phyloP scores from a whole-genome alignment of 2,797 vertebrate species.

The Sebastes minor region DNA sequence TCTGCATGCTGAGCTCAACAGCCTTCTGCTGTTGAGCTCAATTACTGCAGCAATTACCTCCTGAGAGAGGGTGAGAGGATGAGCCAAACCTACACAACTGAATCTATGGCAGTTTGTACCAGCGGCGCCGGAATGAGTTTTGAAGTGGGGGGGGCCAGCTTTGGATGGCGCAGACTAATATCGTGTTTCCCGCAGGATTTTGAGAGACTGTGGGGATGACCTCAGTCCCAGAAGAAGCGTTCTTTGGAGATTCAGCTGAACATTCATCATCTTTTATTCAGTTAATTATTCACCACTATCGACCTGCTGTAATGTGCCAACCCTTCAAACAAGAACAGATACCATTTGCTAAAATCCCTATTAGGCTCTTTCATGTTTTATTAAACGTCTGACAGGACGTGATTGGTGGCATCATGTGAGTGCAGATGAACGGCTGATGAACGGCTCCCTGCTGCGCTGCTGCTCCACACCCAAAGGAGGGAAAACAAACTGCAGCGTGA shows the following conservation, averaged over 20 bases:
- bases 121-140: too few species aligned
- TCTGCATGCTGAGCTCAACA: background rate
- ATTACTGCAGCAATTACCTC: too few species aligned
- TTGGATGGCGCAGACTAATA: too few species aligned
- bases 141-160: too few species aligned
- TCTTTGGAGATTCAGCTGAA: background rate
- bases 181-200: too few species aligned
- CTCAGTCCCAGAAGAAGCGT: background rate
- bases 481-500: background rate
- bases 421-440: background rate
- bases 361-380: constrained; percentile 25
- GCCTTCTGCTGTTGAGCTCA: too few species aligned
- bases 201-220: too few species aligned
- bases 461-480: background rate
- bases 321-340: background rate
- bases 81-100: background rate
- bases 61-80: too few species aligned
- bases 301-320: background rate
- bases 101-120: background rate
- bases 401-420: background rate
- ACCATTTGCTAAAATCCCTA: background rate
- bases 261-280: constrained; percentile 10
- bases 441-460: background rate
- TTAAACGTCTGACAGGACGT: background rate
- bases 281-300: constrained; percentile 13